These are phyloP conservation scores for Plagodis dolabraria DNA, from an alignment of 2,888 invertebrate species.

Conservation along the genomic window DNA sequence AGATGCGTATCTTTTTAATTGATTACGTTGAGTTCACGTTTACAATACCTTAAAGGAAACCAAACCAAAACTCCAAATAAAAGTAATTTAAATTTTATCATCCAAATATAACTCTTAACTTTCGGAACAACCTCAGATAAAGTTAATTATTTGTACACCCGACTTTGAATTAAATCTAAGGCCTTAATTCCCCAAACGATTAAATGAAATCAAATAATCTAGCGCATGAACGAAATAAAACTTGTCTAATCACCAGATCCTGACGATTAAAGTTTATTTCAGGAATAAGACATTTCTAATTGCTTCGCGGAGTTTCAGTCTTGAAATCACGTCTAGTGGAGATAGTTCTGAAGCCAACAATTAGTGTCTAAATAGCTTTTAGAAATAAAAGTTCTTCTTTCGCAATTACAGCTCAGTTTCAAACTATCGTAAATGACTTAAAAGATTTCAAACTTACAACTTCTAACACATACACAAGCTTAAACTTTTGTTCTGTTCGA, in stretches of 20 bases:
- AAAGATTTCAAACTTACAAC: not conserved
- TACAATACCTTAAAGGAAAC: too few species aligned
- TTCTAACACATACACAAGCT: conserved; percentile 4
- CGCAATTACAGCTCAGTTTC: not conserved
- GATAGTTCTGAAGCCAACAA: conserved; percentile 34
- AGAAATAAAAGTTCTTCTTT: conserved; percentile 12
- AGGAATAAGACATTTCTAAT: conserved; percentile 46
- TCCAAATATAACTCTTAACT: too few species aligned
- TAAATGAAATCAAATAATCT: conserved; percentile 3
- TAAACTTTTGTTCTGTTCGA: not conserved
- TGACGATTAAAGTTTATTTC: conserved; percentile 43
- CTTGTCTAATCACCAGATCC: conserved; percentile 39
- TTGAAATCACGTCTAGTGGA: conserved; percentile 37
- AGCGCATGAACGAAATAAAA: conserved; percentile 41
- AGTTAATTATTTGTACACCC: too few species aligned
- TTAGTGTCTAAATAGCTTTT: conserved; percentile 24
- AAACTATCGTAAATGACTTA: conserved; percentile 4
- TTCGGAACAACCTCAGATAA: too few species aligned
- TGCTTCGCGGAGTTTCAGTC: conserved; percentile 42
- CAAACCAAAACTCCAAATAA: too few species aligned
- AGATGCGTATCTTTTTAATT: too few species aligned
- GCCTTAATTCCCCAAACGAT: not conserved
- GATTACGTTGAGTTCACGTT: too few species aligned
- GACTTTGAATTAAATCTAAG: too few species aligned
- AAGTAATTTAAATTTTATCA: too few species aligned